Evolutionary conservation across 2,113 vertebrate genomes (phyloP).

Genomic region (Cebidichthys violaceus): DNA sequence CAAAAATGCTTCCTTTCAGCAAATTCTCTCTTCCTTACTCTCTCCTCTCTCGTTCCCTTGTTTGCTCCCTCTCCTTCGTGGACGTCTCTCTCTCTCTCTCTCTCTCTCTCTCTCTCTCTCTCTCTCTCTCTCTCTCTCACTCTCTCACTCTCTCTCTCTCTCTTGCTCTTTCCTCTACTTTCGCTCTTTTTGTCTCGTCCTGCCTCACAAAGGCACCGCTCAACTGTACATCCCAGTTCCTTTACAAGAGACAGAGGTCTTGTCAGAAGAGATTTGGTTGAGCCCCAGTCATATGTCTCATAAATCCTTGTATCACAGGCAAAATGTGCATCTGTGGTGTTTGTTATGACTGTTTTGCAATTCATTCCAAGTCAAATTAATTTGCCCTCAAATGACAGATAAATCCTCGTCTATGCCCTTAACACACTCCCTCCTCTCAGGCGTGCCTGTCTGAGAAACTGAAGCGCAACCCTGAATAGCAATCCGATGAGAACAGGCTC

Average conservation of each 20-base stretch:
- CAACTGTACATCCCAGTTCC: conserved; percentile 80
- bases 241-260: conserved; percentile 84
- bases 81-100: conserved; percentile 57
- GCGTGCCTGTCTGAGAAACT: conserved; percentile 36
- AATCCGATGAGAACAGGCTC: conserved; percentile 79
- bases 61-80: conserved; percentile 62
- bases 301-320: conserved; percentile 64
- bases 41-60: conserved; percentile 58
- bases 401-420: neutral
- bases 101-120: conserved; percentile 54
- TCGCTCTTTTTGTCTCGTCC: conserved; percentile 77
- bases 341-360: conserved; percentile 49
- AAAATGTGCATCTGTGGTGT: conserved; percentile 43
- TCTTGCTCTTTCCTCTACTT: conserved; percentile 66
- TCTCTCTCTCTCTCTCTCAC: conserved; percentile 72
- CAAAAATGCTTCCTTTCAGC: conserved; percentile 89
- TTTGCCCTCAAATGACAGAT: conserved; percentile 27
- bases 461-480: conserved; percentile 75
- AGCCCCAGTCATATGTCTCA: conserved; percentile 81
- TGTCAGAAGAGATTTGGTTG: conserved; percentile 83
- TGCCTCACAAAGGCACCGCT: conserved; percentile 85
- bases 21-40: conserved; percentile 82
- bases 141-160: conserved; percentile 17
- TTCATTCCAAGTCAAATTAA: conserved; percentile 34
- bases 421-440: conserved; percentile 29